Conservation (phyloP, 2,888 invertebrate species). For the Argyresthia goedartella region DNA sequence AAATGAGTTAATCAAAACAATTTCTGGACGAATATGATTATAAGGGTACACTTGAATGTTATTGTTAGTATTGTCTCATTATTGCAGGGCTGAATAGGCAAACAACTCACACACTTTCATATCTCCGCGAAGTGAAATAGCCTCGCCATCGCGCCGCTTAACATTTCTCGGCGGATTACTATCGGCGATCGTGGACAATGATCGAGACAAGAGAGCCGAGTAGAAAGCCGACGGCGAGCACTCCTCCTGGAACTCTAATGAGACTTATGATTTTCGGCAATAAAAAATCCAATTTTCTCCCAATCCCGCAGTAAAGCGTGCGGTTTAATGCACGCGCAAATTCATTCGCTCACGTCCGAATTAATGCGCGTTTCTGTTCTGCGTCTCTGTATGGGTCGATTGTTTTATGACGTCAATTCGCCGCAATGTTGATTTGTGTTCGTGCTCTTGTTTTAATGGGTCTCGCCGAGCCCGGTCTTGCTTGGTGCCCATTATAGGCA, state of each 20-base stretch:
- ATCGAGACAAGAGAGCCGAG: slow-evolving; percentile 14
- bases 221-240: slow-evolving; percentile 25
- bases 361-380: background rate
- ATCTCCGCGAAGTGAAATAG: background rate
- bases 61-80: no score
- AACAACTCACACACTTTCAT: no score
- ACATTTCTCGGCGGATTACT: background rate
- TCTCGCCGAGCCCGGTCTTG: background rate
- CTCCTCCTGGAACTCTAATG: slow-evolving; percentile 16
- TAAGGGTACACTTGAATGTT: no score
- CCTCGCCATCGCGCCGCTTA: background rate
- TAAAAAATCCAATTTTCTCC: slow-evolving; percentile 22
- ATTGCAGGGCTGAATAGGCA: no score
- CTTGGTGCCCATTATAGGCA: background rate
- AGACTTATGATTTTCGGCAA: slow-evolving; percentile 17
- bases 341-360: background rate
- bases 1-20: no score
- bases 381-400: slow-evolving; percentile 1
- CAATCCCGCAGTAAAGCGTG: slow-evolving; percentile 14
- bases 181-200: slow-evolving; percentile 17
- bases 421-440: background rate
- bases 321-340: slow-evolving; percentile 1
- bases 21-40: no score
- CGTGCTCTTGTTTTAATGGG: background rate
- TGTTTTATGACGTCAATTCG: slow-evolving; percentile 1